Evolutionary conservation across 2,888 invertebrate species (phyloP).

Genomic region (Petrolisthes cinctipes): DNA sequence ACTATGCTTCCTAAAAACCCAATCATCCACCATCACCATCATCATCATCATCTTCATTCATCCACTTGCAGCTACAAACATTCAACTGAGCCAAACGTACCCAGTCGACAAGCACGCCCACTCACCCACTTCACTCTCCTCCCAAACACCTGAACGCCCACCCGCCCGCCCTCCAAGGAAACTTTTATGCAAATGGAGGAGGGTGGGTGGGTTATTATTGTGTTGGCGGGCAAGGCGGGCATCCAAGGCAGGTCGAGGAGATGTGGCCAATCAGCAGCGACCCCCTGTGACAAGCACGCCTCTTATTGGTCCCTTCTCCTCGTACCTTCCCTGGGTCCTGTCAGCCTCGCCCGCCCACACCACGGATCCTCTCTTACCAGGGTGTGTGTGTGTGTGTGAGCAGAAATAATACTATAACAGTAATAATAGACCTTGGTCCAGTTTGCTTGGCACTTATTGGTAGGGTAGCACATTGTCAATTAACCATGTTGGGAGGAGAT

Average conservation of each 20-base stretch:
- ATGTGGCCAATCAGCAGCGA: conserved; percentile 35
- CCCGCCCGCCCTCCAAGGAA: neutral
- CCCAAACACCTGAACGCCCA: neutral
- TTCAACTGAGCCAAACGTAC: no score
- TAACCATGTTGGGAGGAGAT: no score
- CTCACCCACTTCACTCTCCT: neutral
- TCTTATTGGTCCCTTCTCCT: conserved; percentile 30
- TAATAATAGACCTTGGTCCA: no score
- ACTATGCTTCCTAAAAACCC: no score
- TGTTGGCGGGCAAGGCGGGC: conserved; percentile 20
- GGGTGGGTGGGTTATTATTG: neutral
- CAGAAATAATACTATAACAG: no score
- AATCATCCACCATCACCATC: no score
- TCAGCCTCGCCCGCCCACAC: conserved; percentile 17
- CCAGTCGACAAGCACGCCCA: no score
- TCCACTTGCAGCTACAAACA: no score
- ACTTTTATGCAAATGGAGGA: neutral
- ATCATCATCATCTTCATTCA: no score
- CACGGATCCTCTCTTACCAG: neutral
- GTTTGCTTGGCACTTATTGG: no score
- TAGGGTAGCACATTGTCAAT: no score
- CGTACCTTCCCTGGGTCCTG: conserved; percentile 35
- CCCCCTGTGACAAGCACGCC: neutral
- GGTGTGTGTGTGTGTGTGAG: neutral
- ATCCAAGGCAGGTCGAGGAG: conserved; percentile 34